Conservation (phyloP, 2,888 invertebrate genomes). For the Tachina grossa region DNA sequence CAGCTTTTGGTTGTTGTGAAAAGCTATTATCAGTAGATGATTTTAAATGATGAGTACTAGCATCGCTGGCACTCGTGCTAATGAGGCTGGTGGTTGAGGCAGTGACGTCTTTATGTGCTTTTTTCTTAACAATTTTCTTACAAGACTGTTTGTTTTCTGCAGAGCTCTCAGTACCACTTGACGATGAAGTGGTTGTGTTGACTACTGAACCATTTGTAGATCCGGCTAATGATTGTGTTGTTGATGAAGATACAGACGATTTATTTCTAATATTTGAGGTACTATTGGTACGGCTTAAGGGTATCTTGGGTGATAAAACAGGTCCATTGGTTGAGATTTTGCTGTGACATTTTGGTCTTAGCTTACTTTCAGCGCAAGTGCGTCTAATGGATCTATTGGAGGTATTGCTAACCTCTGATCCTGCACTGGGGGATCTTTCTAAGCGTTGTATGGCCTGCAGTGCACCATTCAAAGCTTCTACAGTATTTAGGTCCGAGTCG, state of each 20-base stretch:
- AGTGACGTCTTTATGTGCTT: constrained; percentile 59
- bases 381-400: constrained; percentile 77
- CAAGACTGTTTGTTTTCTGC: constrained; percentile 75
- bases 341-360: constrained; percentile 76
- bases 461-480: constrained; percentile 70
- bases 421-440: constrained; percentile 83
- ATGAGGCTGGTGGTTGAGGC: constrained; percentile 62
- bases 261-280: constrained; percentile 78
- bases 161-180: constrained; percentile 80
- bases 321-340: constrained; percentile 61
- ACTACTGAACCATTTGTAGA: constrained; percentile 1
- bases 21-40: constrained; percentile 75
- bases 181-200: constrained; percentile 73
- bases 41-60: constrained; percentile 69
- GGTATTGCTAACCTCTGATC: constrained; percentile 84
- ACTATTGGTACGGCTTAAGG: constrained; percentile 77
- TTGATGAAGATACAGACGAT: constrained; percentile 79
- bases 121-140: constrained; percentile 78
- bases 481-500: constrained; percentile 77
- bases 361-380: constrained; percentile 82
- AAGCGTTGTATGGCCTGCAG: constrained; percentile 73
- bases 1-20: constrained; percentile 74
- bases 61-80: constrained; percentile 59
- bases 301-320: constrained; percentile 35
- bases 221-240: constrained; percentile 28